phyloP scores from a whole-genome alignment of 2,888 invertebrate species.

The Acrobeloides nanus region DNA sequence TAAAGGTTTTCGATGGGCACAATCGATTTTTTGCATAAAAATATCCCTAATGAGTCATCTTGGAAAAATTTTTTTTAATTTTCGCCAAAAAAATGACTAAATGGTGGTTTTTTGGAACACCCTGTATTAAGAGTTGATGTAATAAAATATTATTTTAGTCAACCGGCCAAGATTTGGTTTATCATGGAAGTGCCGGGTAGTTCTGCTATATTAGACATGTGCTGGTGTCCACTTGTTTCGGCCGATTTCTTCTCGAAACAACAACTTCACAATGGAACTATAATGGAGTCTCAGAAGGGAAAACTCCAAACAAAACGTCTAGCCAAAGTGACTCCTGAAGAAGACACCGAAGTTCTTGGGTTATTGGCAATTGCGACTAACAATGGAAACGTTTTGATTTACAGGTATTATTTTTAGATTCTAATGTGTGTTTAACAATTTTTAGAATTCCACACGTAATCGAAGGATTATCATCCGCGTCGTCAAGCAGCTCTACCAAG shows the following conservation, averaged over 20 bases:
- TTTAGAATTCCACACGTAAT: background rate
- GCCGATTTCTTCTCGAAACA: conserved; percentile 9
- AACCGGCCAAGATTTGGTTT: conserved; percentile 1
- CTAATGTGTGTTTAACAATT: background rate
- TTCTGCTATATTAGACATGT: conserved; percentile 4
- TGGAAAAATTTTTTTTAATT: conserved; percentile 2
- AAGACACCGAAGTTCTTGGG: conserved; percentile 16
- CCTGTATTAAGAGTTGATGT: no score
- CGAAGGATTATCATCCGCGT: background rate
- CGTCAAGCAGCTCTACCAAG: background rate
- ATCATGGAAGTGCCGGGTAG: conserved; percentile 6
- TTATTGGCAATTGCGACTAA: conserved; percentile 19
- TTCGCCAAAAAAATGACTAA: no score
- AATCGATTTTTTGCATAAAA: no score
- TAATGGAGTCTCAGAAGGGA: conserved; percentile 15
- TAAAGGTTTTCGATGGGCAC: no score
- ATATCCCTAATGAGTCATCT: no score
- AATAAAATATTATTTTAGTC: conserved; percentile 6
- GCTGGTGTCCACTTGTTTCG: conserved; percentile 7
- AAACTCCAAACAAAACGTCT: background rate
- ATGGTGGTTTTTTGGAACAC: no score
- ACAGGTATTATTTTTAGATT: conserved; percentile 5
- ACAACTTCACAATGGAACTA: conserved; percentile 6
- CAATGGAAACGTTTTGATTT: conserved; percentile 16
- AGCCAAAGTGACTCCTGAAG: background rate